These are phyloP conservation scores for Alaudala cheleensis DNA, from an alignment of 2,113 vertebrate genomes.

Conservation along the genomic window DNA sequence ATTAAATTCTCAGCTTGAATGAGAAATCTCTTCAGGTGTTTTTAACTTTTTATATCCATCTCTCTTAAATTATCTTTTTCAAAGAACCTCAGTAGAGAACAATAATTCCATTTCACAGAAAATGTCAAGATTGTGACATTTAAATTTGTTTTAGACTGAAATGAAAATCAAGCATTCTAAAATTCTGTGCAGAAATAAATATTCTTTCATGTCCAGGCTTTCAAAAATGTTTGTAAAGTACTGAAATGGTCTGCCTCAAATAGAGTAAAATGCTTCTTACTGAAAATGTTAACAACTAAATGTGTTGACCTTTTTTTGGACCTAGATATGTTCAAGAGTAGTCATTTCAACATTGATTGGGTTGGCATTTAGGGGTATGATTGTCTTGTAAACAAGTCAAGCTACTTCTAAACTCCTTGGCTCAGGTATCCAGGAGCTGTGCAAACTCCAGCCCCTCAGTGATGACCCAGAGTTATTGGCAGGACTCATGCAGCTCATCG, in stretches of 20 bases:
- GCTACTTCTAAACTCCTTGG: not conserved
- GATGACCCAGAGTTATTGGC: not conserved
- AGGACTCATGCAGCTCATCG: not conserved
- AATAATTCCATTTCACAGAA: not conserved
- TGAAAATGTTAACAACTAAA: not conserved
- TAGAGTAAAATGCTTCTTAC: not conserved
- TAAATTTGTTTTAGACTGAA: not conserved
- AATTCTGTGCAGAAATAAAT: not conserved
- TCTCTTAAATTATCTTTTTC: not conserved
- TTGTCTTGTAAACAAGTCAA: not conserved
- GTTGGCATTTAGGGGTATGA: not conserved
- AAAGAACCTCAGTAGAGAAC: not conserved
- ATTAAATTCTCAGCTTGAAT: not conserved
- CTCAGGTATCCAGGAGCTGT: not conserved
- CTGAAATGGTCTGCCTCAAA: not conserved
- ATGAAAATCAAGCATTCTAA: not conserved
- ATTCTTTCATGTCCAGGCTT: not conserved
- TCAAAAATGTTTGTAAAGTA: not conserved
- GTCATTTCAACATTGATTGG: not conserved
- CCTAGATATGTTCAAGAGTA: not conserved
- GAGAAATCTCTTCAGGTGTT: not conserved
- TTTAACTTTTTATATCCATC: not conserved
- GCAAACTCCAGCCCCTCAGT: not conserved
- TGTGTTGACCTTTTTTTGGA: not conserved
- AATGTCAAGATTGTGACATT: not conserved